Evolutionary conservation across 1,140 invertebrate species (phyloP).

Genomic region (Anthonomus grandis): DNA sequence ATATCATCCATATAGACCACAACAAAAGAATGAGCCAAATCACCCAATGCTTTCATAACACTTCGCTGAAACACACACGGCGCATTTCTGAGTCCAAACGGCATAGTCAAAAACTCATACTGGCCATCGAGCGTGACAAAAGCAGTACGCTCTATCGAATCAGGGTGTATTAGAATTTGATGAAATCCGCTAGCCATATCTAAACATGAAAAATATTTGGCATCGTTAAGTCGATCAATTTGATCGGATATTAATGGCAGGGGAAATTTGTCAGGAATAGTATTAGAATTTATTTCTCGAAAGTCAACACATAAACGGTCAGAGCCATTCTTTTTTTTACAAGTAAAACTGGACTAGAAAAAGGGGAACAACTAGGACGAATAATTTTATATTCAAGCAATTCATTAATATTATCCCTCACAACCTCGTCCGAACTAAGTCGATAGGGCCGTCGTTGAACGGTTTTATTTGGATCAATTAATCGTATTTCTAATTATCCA

Average conservation of each 20-base stretch:
- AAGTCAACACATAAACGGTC: constrained; percentile 34
- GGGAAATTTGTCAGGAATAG: constrained; percentile 22
- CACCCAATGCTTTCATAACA: too few species aligned
- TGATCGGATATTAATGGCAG: constrained; percentile 41
- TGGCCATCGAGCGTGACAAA: too few species aligned
- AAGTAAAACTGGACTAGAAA: not conserved
- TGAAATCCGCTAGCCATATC: too few species aligned
- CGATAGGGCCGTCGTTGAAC: not conserved
- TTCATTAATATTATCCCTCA: not conserved
- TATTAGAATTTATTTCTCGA: constrained; percentile 31
- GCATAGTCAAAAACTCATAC: too few species aligned
- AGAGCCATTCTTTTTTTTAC: constrained; percentile 1
- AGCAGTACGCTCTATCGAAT: too few species aligned
- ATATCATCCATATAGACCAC: too few species aligned
- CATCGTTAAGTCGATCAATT: too few species aligned
- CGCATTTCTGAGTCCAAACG: too few species aligned
- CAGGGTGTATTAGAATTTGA: too few species aligned
- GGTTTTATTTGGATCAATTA: constrained; percentile 9
- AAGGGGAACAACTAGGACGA: constrained; percentile 4
- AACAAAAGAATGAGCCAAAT: too few species aligned
- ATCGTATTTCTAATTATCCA: constrained; percentile 6
- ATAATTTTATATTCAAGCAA: not conserved
- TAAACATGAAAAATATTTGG: too few species aligned
- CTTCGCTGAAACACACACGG: too few species aligned
- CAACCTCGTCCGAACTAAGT: not conserved